Percentiles rank a stretch among this genome's conserved stretches.
Conservation (phyloP, 2,888 invertebrate species). For the Bembecia ichneumoniformis region DNA sequence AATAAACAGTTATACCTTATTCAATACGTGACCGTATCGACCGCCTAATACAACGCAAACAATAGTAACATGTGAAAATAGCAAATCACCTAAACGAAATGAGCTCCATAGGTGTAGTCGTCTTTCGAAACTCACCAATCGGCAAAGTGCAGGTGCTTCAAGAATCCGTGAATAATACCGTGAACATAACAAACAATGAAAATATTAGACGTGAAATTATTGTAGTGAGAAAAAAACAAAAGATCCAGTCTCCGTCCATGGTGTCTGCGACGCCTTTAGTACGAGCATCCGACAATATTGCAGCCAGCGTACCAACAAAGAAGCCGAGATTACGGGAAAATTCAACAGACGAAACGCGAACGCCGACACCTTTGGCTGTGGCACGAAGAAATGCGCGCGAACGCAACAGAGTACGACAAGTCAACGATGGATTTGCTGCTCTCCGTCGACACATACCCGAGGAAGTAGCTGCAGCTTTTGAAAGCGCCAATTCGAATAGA, state of each 20-base stretch:
- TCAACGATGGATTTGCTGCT: slow-evolving; percentile 92
- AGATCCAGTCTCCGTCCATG: slow-evolving; percentile 45
- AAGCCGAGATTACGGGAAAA: slow-evolving; percentile 50
- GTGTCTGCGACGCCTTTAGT: slow-evolving; percentile 61
- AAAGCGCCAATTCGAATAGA: slow-evolving; percentile 75
- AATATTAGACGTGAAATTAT: slow-evolving; percentile 64
- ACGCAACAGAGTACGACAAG: slow-evolving; percentile 92
- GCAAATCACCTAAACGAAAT: slow-evolving; percentile 50
- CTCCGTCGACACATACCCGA: slow-evolving; percentile 89
- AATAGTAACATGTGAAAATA: slow-evolving; percentile 53
- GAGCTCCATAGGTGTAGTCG: slow-evolving; percentile 73
- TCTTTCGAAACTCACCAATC: slow-evolving; percentile 72
- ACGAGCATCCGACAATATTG: slow-evolving; percentile 41
- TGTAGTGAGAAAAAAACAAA: slow-evolving; percentile 67
- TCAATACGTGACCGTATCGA: slow-evolving; percentile 35
- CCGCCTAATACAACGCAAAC: slow-evolving; percentile 37
- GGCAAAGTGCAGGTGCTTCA: slow-evolving; percentile 76
- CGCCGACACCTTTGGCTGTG: slow-evolving; percentile 84
- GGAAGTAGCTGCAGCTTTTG: slow-evolving; percentile 81
- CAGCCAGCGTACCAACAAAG: slow-evolving; percentile 40
- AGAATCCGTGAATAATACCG: slow-evolving; percentile 74
- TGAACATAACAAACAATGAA: slow-evolving; percentile 66
- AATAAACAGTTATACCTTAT: slow-evolving; percentile 22
- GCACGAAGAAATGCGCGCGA: slow-evolving; percentile 93
- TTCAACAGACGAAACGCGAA: slow-evolving; percentile 58